Evolutionary conservation across 1,140 invertebrate species (phyloP).

Genomic region (Scaptodrosophila lebanonensis): DNA sequence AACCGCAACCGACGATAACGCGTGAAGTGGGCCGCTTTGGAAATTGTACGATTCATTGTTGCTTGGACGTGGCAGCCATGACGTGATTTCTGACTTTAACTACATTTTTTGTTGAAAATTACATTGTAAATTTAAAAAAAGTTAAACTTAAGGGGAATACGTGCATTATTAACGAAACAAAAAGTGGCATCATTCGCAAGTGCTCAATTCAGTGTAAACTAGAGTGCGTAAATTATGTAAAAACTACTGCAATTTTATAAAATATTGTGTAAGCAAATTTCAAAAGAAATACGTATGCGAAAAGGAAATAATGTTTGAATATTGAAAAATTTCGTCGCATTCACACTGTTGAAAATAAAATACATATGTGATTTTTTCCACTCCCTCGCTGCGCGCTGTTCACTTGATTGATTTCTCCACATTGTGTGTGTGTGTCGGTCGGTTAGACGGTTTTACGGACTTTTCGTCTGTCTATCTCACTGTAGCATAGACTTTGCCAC

Average conservation of each 20-base stretch:
- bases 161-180: conserved; percentile 60
- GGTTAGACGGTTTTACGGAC: too few relatives aligned
- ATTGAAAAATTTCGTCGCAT: conserved; percentile 47
- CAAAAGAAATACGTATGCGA: conserved; percentile 30
- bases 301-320: conserved; percentile 44
- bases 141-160: conserved; percentile 56
- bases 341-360: conserved; percentile 39
- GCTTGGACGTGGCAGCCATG: conserved; percentile 77
- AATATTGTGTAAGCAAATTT: conserved; percentile 69
- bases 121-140: conserved; percentile 63
- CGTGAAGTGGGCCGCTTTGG: conserved; percentile 37
- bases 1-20: conserved; percentile 37
- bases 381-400: conserved; percentile 34
- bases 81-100: conserved; percentile 73
- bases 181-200: background rate
- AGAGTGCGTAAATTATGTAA: conserved; percentile 43
- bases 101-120: conserved; percentile 64
- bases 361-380: conserved; percentile 53
- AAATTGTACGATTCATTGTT: conserved; percentile 74
- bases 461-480: conserved; percentile 24
- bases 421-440: conserved; percentile 40
- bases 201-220: conserved; percentile 57
- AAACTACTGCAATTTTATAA: conserved; percentile 50
- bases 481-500: conserved; percentile 25
- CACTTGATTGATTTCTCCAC: conserved; percentile 69